Evolutionary conservation across 2,113 vertebrate genomes (phyloP), one percentile per base, ranked within the genome.

Genomic region (Festucalex cinctus): DNA sequence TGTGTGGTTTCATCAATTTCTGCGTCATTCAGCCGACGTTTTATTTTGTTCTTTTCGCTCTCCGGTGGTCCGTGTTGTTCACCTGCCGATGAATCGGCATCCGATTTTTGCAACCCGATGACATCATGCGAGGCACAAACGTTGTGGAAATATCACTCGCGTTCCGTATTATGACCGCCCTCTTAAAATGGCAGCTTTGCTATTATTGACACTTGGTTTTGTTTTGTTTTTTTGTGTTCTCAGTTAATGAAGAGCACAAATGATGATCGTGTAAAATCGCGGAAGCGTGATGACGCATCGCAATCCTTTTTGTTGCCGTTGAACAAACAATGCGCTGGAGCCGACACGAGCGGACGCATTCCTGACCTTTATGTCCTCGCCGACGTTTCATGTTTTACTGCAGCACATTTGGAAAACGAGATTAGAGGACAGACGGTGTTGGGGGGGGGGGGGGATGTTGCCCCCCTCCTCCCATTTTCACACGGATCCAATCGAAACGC

Each of bases 361-460:
- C n/a, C 58, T 68, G 48, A 37, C 43, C 24, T 63, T 53, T 19
- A 56, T 17, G 24, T 24, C 1, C 68, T 51, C 56, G 35, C 41
- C 20, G 37, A 37, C 53, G 2, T 62, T 68, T 65, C 68, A 63
- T 80, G 75, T 84, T 81, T 84, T 80, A 69, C 77, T 85, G 78
- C 53, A 68, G 62, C 70, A 81, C 75, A 76, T 69, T 72, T 63
- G 20, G 62, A 54, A 74, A 79, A 70, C 72, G 28, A 66, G 44
- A 69, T 79, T 71, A 56, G 65, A 79, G 83, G 81, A 87, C 68
- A 83, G 76, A 86, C 70, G 83, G 68, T 32, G 57, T 71, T 36
- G 56, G 28, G 16, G 16, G 17, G 17, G 6, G 22, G 62, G 63
- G 37, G 41, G 14, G 9, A 46, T 0, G 20, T 58, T 66, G 43